Evolutionary conservation across 2,113 vertebrate species (phyloP).

Genomic region (Mugil cephalus): DNA sequence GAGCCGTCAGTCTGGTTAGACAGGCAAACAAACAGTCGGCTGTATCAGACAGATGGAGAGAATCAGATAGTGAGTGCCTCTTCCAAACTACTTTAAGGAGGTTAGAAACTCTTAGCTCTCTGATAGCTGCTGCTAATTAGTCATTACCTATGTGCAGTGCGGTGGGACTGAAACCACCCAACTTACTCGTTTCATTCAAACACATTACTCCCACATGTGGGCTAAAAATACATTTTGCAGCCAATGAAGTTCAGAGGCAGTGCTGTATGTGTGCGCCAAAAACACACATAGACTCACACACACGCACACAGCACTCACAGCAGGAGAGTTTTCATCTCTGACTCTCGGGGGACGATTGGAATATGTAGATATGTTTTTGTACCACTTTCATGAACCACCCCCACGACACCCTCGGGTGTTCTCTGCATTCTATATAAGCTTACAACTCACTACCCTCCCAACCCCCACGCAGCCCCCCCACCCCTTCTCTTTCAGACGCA

Average conservation of each 20-base stretch:
- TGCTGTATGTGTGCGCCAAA: constrained; percentile 43
- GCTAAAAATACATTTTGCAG: constrained; percentile 78
- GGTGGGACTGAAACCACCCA: constrained; percentile 74
- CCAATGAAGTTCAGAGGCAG: constrained; percentile 75
- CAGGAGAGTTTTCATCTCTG: constrained; percentile 76
- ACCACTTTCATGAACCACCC: constrained; percentile 77
- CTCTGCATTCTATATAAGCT: constrained; percentile 69
- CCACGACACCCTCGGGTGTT: constrained; percentile 71
- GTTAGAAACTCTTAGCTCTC: constrained; percentile 49
- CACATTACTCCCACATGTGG: constrained; percentile 79
- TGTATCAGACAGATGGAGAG: constrained; percentile 47
- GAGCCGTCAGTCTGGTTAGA: constrained; percentile 42
- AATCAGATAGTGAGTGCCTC: constrained; percentile 16
- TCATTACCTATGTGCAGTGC: constrained; percentile 64
- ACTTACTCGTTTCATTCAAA: constrained; percentile 80
- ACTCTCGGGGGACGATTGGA: constrained; percentile 76
- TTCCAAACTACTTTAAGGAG: constrained; percentile 40
- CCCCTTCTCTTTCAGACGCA: constrained; percentile 25
- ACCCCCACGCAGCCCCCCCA: constrained; percentile 2
- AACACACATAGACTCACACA: constrained; percentile 34
- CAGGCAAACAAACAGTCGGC: constrained; percentile 47
- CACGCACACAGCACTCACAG: constrained; percentile 51
- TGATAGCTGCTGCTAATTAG: constrained; percentile 63
- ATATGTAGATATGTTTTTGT: constrained; percentile 79
- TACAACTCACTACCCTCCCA: constrained; percentile 61